A percentile compares a stretch with the other conserved stretches of the same genome.
These are phyloP conservation scores for Archips crataeganus DNA, from an alignment of 2,888 invertebrate genomes.

Conservation along the genomic window DNA sequence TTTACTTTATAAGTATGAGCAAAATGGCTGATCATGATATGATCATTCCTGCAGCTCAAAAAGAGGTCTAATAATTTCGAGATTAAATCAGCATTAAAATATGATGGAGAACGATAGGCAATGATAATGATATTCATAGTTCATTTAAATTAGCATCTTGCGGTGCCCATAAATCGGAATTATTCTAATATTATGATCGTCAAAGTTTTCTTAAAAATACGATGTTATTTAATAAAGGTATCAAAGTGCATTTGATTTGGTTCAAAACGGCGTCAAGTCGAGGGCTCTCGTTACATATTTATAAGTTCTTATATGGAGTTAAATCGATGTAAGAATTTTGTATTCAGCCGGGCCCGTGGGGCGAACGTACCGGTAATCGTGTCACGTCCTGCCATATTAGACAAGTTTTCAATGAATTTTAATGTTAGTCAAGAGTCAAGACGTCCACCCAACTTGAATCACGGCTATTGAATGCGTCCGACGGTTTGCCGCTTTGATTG, in stretches of 20 bases:
- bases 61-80: not conserved
- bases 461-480: conserved; percentile 45
- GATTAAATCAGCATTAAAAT: conserved; percentile 10
- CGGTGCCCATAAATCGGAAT: conserved; percentile 22
- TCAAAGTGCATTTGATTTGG: conserved; percentile 47
- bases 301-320: conserved; percentile 57
- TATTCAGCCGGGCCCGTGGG: conserved; percentile 52
- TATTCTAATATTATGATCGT: conserved; percentile 36
- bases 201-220: conserved; percentile 19
- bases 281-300: conserved; percentile 57
- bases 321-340: conserved; percentile 62
- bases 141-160: conserved; percentile 1
- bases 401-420: conserved; percentile 74
- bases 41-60: not conserved
- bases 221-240: conserved; percentile 50
- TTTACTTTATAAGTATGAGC: not conserved
- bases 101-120: not conserved
- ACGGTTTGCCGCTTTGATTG: conserved; percentile 41
- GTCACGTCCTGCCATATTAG: conserved; percentile 67
- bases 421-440: conserved; percentile 54
- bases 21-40: not conserved
- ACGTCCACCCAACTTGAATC: conserved; percentile 45
- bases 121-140: conserved; percentile 11
- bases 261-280: conserved; percentile 44
- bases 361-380: conserved; percentile 53